These are phyloP conservation scores for Pimephales promelas DNA, from an alignment of 2,113 vertebrate genomes.

Conservation along the genomic window DNA sequence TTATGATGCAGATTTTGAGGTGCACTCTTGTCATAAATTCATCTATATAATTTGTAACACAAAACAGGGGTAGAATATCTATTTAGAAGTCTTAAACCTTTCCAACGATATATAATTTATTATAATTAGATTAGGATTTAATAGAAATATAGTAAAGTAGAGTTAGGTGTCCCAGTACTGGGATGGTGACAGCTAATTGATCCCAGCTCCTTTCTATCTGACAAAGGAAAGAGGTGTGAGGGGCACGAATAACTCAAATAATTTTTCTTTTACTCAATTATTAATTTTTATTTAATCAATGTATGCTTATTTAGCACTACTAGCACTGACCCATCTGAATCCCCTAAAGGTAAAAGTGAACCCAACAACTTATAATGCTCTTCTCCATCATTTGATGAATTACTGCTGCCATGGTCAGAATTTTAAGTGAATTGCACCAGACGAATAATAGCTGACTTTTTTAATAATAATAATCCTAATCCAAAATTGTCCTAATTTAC, in stretches of 20 bases:
- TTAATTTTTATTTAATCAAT: background rate
- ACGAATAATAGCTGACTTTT: background rate
- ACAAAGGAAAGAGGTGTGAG: background rate
- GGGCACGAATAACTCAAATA: background rate
- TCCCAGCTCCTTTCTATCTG: background rate
- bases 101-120: too few relatives aligned
- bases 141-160: too few relatives aligned
- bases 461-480: background rate
- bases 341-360: background rate
- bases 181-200: too few relatives aligned
- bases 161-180: too few relatives aligned
- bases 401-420: background rate
- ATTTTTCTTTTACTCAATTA: background rate
- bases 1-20: too few relatives aligned
- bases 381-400: constrained; percentile 19
- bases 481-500: background rate
- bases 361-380: background rate
- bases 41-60: too few relatives aligned
- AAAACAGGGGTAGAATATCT: too few relatives aligned
- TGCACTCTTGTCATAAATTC: too few relatives aligned
- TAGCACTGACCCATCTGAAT: background rate
- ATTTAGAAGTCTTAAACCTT: too few relatives aligned
- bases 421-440: background rate
- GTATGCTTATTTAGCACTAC: background rate
- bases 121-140: too few relatives aligned